Conservation (phyloP, 53 echinoderm and acorn worm species). For the Holothuria scabra region DNA sequence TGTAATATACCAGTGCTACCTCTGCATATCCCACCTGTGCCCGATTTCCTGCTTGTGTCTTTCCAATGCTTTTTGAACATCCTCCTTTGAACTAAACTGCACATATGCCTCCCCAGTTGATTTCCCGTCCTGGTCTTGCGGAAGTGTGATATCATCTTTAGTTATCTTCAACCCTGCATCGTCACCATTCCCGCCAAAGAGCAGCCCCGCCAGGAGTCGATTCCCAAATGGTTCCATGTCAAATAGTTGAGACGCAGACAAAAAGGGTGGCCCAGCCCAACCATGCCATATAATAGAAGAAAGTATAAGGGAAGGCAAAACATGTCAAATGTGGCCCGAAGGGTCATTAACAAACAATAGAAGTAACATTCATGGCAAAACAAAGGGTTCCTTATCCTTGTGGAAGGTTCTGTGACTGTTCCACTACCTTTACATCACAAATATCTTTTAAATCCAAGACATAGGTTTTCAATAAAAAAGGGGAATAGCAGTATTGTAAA, state of each 20-base stretch:
- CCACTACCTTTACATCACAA: too few relatives aligned
- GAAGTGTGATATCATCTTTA: constrained; percentile 93
- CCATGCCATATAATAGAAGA: constrained; percentile 48
- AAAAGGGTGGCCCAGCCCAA: constrained; percentile 50
- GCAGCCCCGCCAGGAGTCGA: constrained; percentile 4
- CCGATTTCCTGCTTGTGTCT: constrained; percentile 99
- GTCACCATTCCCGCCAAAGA: constrained; percentile 44
- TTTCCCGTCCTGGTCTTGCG: constrained; percentile 87
- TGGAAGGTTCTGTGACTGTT: too few relatives aligned
- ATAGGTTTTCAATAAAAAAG: too few relatives aligned
- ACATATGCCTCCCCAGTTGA: constrained; percentile 99
- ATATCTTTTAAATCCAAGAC: too few relatives aligned
- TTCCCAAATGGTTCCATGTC: constrained; percentile 27
- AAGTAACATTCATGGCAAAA: too few relatives aligned
- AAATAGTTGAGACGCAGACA: constrained; percentile 38
- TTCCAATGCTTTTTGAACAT: constrained; percentile 89
- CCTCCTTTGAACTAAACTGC: constrained; percentile 94
- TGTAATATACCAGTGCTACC: constrained; percentile 36
- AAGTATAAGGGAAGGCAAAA: constrained; percentile 22
- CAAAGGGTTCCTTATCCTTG: too few relatives aligned
- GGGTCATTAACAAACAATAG: too few relatives aligned
- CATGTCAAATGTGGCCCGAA: constrained; percentile 18
- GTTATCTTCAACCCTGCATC: constrained; percentile 94
- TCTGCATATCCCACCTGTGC: constrained; percentile 93
- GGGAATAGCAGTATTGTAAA: too few relatives aligned